phyloP scores from a whole-genome alignment of 1,140 invertebrate genomes.

The Drosophila elegans region DNA sequence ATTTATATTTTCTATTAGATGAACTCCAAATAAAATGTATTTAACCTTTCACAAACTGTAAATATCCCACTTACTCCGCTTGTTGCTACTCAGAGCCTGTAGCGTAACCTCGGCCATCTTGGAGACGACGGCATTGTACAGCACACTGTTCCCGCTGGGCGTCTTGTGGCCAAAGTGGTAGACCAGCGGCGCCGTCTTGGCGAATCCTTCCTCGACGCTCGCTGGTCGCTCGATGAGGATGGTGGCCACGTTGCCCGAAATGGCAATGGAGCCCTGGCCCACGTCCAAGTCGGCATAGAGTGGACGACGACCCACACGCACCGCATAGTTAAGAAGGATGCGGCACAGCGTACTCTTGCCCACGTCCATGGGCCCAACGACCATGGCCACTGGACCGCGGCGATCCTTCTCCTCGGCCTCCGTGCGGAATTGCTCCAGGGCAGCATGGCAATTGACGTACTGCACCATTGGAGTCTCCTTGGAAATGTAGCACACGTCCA shows the following conservation, averaged over 20 bases:
- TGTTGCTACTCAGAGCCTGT: constrained; percentile 93
- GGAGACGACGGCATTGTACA: constrained; percentile 95
- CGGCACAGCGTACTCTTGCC: constrained; percentile 97
- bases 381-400: constrained; percentile 93
- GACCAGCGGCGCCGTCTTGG: constrained; percentile 95
- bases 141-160: constrained; percentile 91
- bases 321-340: constrained; percentile 97
- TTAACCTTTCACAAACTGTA: no score
- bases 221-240: constrained; percentile 95
- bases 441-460: constrained; percentile 96
- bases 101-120: constrained; percentile 94
- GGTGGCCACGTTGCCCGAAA: constrained; percentile 96
- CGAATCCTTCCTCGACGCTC: constrained; percentile 96
- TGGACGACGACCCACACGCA: constrained; percentile 92
- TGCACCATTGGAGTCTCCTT: constrained; percentile 97
- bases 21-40: no score
- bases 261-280: constrained; percentile 96
- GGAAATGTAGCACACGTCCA: constrained; percentile 96
- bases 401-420: constrained; percentile 91
- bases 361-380: constrained; percentile 97
- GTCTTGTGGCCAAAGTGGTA: constrained; percentile 97
- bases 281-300: constrained; percentile 98
- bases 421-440: constrained; percentile 94
- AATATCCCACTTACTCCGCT: constrained; percentile 88
- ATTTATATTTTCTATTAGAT: neutral